These are phyloP conservation scores for Rousettus madagascariensis DNA, from an alignment of 2,797 vertebrate genomes.

Conservation along the genomic window DNA sequence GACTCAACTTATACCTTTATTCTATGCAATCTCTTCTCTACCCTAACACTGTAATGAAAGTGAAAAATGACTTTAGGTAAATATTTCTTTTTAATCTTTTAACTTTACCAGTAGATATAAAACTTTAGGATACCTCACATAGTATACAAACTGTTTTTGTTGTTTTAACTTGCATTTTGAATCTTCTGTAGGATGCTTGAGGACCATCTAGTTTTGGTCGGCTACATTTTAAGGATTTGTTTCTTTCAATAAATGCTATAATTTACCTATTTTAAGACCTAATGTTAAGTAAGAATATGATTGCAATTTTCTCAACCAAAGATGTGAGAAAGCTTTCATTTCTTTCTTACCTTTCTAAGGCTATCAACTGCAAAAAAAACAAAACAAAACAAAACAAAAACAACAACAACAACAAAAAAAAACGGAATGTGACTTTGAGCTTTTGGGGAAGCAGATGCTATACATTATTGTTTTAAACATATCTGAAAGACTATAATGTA, in stretches of 20 bases:
- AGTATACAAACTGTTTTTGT: background rate
- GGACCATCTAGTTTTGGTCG: background rate
- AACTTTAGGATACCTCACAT: background rate
- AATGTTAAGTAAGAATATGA: slow-evolving; percentile 29
- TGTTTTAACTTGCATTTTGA: slow-evolving; percentile 12
- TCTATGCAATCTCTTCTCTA: background rate
- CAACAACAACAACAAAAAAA: too few species aligned
- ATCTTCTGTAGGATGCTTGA: background rate
- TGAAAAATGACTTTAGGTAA: background rate
- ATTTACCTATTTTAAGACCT: slow-evolving; percentile 41
- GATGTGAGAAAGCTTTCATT: background rate
- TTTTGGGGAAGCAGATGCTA: background rate
- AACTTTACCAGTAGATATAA: background rate
- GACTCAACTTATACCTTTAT: background rate
- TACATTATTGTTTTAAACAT: background rate
- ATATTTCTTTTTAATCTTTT: background rate
- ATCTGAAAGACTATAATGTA: background rate
- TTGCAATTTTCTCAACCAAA: slow-evolving; percentile 38
- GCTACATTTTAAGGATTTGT: background rate
- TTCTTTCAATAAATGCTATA: background rate
- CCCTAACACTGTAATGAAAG: background rate
- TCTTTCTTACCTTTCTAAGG: background rate
- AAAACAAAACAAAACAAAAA: slow-evolving; percentile 11
- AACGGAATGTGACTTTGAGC: background rate
- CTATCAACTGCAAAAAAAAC: background rate